Evolutionary conservation across 35 echinoderm and acorn worm genomes (phyloP).

Genomic region (Lytechinus pictus): DNA sequence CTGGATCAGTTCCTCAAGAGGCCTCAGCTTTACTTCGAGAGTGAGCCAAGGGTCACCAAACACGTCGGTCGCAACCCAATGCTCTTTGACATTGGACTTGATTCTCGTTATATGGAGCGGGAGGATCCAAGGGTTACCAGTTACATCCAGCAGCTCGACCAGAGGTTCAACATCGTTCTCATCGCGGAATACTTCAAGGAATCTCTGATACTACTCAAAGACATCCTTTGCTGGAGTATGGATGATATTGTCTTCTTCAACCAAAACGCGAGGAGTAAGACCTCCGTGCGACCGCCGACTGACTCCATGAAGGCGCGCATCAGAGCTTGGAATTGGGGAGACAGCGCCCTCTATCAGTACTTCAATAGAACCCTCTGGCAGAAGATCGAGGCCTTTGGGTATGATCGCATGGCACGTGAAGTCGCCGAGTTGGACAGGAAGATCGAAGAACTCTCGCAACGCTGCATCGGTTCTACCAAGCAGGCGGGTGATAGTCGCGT

Average conservation of each 20-base stretch:
- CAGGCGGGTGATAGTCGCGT: conserved; percentile 61
- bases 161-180: conserved; percentile 73
- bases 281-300: conserved; percentile 56
- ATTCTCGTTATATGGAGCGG: conserved; percentile 59
- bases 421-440: conserved; percentile 33
- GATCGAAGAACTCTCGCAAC: conserved; percentile 47
- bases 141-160: conserved; percentile 56
- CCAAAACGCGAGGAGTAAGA: conserved; percentile 65
- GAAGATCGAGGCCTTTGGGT: conserved; percentile 67
- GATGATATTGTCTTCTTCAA: conserved; percentile 74
- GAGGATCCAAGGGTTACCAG: conserved; percentile 16
- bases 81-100: conserved; percentile 87
- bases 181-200: conserved; percentile 94
- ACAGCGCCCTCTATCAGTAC: conserved; percentile 62
- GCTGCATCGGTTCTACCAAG: conserved; percentile 59
- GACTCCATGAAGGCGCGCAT: conserved; percentile 40
- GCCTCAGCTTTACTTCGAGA: conserved; percentile 54
- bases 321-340: conserved; percentile 70
- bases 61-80: conserved; percentile 81
- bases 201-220: conserved; percentile 88
- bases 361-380: conserved; percentile 82
- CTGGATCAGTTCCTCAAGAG: conserved; percentile 57
- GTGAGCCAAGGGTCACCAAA: conserved; percentile 36
- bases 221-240: conserved; percentile 76
- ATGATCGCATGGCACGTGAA: conserved; percentile 68